phyloP scores from a whole-genome alignment of 1,140 invertebrate species.

The Heliconius eleuchia region DNA sequence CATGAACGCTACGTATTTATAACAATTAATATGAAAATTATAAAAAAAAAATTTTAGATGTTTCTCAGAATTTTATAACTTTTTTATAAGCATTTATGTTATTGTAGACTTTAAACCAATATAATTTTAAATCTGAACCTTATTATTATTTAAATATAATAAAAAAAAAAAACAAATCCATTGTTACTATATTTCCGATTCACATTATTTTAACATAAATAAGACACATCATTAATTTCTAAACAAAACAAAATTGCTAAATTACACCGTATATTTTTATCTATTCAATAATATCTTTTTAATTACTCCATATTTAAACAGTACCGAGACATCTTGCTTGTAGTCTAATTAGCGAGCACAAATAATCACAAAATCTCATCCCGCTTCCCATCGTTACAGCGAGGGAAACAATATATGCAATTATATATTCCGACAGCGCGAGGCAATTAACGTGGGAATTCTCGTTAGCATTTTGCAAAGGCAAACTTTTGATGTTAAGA shows the following conservation, averaged over 20 bases:
- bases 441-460: slow-evolving; percentile 75
- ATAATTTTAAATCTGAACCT: neutral
- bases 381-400: slow-evolving; percentile 50
- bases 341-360: slow-evolving; percentile 51
- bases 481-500: slow-evolving; percentile 74
- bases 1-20: neutral
- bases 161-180: too few species aligned
- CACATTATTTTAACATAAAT: too few species aligned
- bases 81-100: too few species aligned
- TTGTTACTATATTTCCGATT: too few species aligned
- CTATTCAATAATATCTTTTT: neutral
- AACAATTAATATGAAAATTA: neutral
- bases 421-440: slow-evolving; percentile 63
- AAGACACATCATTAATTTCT: neutral
- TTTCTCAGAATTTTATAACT: too few species aligned
- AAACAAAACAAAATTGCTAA: neutral
- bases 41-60: too few species aligned
- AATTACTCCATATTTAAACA: neutral
- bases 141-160: too few species aligned
- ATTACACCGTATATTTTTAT: neutral
- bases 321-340: slow-evolving; percentile 45
- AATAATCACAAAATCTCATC: slow-evolving; percentile 57
- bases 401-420: slow-evolving; percentile 71
- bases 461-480: slow-evolving; percentile 71
- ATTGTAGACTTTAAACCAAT: neutral